A percentile compares a stretch with the other conserved stretches of the same genome.
Evolutionary conservation across 2,797 vertebrate species (phyloP).

Genomic region (Selene dorsalis): DNA sequence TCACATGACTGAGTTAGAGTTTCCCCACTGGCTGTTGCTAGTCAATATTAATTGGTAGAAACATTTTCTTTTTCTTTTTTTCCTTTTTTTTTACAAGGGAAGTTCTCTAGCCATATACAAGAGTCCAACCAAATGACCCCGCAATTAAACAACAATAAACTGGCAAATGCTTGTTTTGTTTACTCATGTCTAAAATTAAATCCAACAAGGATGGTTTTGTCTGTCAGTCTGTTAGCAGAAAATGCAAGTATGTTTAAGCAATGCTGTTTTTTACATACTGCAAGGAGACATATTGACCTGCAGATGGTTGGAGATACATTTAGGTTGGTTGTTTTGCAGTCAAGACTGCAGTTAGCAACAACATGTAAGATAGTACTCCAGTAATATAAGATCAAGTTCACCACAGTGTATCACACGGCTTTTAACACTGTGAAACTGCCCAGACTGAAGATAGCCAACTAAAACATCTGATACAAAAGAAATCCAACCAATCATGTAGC

Average conservation of each 20-base stretch:
- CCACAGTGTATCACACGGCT: background rate
- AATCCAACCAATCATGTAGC: background rate
- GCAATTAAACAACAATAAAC: too few relatives aligned
- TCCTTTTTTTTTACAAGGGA: too few relatives aligned
- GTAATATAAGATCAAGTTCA: background rate
- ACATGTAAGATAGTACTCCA: background rate
- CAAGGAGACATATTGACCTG: background rate
- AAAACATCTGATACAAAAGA: background rate
- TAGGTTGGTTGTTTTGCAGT: background rate
- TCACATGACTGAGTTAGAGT: too few relatives aligned
- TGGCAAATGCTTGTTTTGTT: background rate
- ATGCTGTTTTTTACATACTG: background rate
- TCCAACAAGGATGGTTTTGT: background rate
- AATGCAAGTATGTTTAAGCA: background rate
- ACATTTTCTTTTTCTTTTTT: too few relatives aligned
- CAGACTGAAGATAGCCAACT: background rate
- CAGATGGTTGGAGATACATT: background rate
- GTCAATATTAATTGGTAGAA: too few relatives aligned
- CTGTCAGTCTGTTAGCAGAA: background rate
- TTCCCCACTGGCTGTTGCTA: too few relatives aligned
- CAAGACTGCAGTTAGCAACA: background rate
- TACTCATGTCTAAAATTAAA: background rate
- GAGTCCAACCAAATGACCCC: background rate
- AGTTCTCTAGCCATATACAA: too few relatives aligned
- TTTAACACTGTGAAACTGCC: background rate